Evolutionary conservation across 2,888 invertebrate species (phyloP), one percentile per base, ranked within the genome.

Genomic region (Peribatodes rhomboidaria): DNA sequence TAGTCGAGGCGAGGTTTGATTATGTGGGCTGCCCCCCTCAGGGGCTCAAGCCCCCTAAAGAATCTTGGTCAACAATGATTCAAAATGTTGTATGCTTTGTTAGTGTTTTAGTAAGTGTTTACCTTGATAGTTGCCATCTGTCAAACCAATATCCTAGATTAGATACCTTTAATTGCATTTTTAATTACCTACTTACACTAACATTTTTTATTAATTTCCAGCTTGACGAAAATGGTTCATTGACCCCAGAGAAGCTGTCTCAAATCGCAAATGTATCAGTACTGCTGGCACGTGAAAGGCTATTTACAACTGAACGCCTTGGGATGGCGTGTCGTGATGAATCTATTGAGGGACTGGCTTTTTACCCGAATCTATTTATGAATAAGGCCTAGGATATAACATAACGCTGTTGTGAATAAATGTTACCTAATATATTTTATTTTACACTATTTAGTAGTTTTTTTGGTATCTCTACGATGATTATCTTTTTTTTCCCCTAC

Each of bases 301-400:
- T 99, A 35, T 93, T 97, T 64, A 96, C 97, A 3, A 96, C 98
- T 0, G 99, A 99, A 88, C 96, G 96, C 68, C 94, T 95, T 74
- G 99, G 98, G 0, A 94, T 96, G 78, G 95, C 98, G 2, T 99
- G 99, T 83, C 94, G 99, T 61, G 99, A 99, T 89, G 99, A 99
- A 85, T 97, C 98, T 0, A 97, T 99, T 61, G 98, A 99, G 92
- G 99, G 99, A 9, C 92, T 99, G 42, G 94, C 97, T 64, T 99
- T 99, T 90, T 99, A 97, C 92, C 97, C 98, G 0, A 99, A 99
- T 94, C 89, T 95, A 64, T 97, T 99, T 88, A 89, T 97, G 44
- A 88, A 75, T 85, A 90, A 88, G 77, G 78, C 76, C 37, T 84
- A 78, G 62, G 56, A 22, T 69, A 67, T 72, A 72, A 56, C n/a